Conservation (phyloP, 2,797 vertebrate species). For the Nasua narica region DNA sequence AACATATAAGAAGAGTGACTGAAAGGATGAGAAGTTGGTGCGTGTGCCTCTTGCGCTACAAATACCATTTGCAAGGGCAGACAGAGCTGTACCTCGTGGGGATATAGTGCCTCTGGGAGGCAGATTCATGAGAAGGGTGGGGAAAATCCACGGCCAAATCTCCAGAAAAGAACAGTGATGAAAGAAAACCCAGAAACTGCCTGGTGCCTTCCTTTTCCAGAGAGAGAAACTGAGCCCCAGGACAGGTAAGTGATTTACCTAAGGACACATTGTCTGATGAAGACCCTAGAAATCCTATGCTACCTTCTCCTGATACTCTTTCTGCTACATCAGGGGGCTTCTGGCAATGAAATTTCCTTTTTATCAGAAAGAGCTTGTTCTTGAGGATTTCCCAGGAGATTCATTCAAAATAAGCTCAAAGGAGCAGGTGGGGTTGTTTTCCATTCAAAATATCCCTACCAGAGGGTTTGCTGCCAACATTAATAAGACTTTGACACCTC, state of each 20-base stretch:
- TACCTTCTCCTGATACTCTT: not conserved
- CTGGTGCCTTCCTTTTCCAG: no score
- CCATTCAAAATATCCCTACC: not conserved
- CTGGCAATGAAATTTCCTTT: not conserved
- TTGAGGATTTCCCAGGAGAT: not conserved
- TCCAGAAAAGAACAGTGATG: not conserved
- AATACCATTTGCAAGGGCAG: not conserved
- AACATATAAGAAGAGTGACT: not conserved
- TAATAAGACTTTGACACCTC: not conserved
- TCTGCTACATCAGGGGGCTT: not conserved
- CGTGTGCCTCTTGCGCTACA: not conserved
- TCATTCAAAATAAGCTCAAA: slow-evolving; percentile 16
- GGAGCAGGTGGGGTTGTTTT: not conserved
- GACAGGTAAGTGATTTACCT: not conserved
- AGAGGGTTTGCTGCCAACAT: not conserved
- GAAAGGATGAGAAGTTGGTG: not conserved
- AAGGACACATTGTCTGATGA: not conserved
- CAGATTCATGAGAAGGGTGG: not conserved
- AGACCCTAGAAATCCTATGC: not conserved
- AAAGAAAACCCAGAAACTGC: not conserved
- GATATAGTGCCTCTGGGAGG: not conserved
- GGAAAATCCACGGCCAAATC: not conserved
- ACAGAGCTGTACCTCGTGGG: not conserved
- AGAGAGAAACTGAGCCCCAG: not conserved
- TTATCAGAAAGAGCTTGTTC: not conserved